Evolutionary conservation across 1,140 invertebrate species (phyloP), one percentile per base, ranked within the genome.

Genomic region (Drosophila willistoni): DNA sequence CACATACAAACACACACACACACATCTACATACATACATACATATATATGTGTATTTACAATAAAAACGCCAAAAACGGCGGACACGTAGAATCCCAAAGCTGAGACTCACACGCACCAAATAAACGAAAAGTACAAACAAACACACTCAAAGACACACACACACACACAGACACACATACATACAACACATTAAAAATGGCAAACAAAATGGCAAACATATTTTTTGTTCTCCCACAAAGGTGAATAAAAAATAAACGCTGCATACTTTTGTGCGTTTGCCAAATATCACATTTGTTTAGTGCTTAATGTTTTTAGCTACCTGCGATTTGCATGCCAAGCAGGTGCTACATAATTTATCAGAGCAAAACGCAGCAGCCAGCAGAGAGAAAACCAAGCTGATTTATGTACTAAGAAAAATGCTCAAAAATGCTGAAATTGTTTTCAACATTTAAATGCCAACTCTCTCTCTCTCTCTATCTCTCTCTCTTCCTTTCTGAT

Each of bases 181-280:
- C 22, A 25, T 25, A 25, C 72, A 80, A 85, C 75, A 81, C 84
- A 87, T 89, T 87, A 87, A 87, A 87, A 87, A 87, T 87, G 83
- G 84, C 83, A 87, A 89, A 89, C 83, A 87, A 86, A 86, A 86
- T 86, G 82, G 82, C 82, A 86, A 85, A 87, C 82, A 87, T 87
- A 87, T 87, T 86, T 86, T 79, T 68, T 17, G n/a, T 10, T 3
- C 42, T 33, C 62, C 62, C 83, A 41, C 76, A 71, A 65, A 89
- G 77, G 83, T 89, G 73, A 81, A 81, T 81, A 75, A 85, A 64
- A 51, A 78, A 70, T 62, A 73, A 86, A 62, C 51, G 63, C 14
- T 55, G 74, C 70, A 64, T 67, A 73, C 66, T 77, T 70, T 62
- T 70, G 44, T 44, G 74, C 63, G 72, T 19, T 66, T 64, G 57